These are phyloP conservation scores for Pagetopsis macropterus DNA, from an alignment of 2,797 vertebrate genomes.

Conservation along the genomic window DNA sequence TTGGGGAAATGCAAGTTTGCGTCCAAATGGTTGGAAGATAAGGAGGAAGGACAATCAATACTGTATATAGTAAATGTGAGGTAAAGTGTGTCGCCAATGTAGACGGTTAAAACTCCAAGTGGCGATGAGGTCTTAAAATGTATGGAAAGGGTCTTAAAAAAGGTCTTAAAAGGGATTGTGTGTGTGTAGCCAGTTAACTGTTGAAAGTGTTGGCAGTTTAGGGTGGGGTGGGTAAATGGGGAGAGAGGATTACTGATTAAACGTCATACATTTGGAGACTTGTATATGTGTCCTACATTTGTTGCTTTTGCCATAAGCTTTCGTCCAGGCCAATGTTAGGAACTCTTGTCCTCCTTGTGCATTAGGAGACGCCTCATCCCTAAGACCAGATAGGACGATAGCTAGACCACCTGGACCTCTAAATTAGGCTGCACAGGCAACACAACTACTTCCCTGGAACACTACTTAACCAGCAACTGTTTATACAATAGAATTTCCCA, in stretches of 20 bases:
- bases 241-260: slow-evolving; percentile 17
- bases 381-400: neutral
- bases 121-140: too few species aligned
- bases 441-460: neutral
- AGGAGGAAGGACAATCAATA: too few species aligned
- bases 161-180: too few species aligned
- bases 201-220: slow-evolving; percentile 17
- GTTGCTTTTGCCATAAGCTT: neutral
- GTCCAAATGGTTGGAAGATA: too few species aligned
- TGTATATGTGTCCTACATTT: slow-evolving; percentile 11
- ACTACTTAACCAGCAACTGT: neutral
- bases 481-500: neutral
- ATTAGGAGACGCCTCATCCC: neutral
- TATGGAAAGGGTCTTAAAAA: too few species aligned
- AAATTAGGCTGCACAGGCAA: slow-evolving; percentile 8
- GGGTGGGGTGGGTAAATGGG: neutral
- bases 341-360: neutral
- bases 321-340: neutral
- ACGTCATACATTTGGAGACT: slow-evolving; percentile 26
- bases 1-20: too few species aligned
- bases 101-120: too few species aligned
- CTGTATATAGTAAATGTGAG: too few species aligned
- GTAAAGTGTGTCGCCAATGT: too few species aligned
- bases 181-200: slow-evolving; percentile 5
- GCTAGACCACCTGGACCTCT: slow-evolving; percentile 19